A percentile compares a stretch with the other conserved stretches of the same genome.
Conservation (phyloP, 2,797 vertebrate genomes). For the Cirrhinus molitorella region DNA sequence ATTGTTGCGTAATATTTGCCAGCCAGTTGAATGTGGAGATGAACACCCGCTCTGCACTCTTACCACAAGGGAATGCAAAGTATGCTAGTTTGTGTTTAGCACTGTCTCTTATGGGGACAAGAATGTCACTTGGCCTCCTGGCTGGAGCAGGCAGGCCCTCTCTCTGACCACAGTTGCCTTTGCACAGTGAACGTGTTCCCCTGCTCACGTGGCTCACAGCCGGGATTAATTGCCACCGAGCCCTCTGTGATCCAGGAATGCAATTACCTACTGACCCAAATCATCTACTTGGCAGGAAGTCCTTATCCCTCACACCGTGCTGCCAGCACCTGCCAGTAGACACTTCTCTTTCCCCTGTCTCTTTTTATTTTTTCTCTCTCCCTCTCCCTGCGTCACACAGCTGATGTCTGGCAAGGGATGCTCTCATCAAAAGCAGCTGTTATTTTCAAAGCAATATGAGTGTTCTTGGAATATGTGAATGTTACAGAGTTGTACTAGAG, state of each 20-base stretch:
- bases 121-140: not conserved
- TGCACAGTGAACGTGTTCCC: conserved; percentile 57
- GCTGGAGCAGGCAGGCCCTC: conserved; percentile 9
- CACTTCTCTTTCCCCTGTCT: conserved; percentile 21
- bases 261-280: conserved; percentile 83
- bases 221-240: conserved; percentile 77
- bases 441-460: conserved; percentile 1
- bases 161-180: conserved; percentile 23
- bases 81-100: conserved; percentile 13
- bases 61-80: conserved; percentile 18
- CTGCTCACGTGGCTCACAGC: conserved; percentile 68
- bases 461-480: not conserved
- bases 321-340: conserved; percentile 51
- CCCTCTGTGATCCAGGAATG: conserved; percentile 76
- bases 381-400: not conserved
- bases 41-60: not conserved
- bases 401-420: conserved; percentile 6
- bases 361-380: conserved; percentile 12
- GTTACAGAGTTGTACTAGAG: not conserved
- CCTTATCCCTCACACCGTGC: conserved; percentile 57
- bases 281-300: conserved; percentile 74
- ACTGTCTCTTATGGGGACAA: not conserved
- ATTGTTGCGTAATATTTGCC: not conserved
- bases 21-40: not conserved
- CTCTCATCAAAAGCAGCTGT: conserved; percentile 20